Conservation (phyloP, 2,797 vertebrate genomes). For the Pseudopleuronectes americanus region DNA sequence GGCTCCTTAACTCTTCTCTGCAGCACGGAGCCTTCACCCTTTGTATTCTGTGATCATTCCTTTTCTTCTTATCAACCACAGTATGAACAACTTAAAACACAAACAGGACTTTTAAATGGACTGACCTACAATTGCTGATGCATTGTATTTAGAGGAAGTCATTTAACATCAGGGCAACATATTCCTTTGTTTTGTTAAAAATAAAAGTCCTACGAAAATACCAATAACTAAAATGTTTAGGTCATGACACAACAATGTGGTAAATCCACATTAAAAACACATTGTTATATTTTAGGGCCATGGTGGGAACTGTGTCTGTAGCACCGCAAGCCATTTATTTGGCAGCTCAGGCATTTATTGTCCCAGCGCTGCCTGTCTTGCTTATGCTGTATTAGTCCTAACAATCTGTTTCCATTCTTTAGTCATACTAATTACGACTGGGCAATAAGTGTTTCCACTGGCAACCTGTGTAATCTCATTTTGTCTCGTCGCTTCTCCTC, state of each 20-base stretch:
- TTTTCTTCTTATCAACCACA: not conserved
- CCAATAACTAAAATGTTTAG: not conserved
- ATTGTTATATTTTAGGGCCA: constrained; percentile 24
- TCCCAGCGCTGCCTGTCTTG: constrained; percentile 27
- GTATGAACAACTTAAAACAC: not conserved
- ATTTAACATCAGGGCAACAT: not conserved
- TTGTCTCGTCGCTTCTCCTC: constrained; percentile 45
- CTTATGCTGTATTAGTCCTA: constrained; percentile 32
- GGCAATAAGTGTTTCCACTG: constrained; percentile 38
- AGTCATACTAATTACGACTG: constrained; percentile 20
- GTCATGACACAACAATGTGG: not conserved
- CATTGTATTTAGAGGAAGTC: constrained; percentile 1
- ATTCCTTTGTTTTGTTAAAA: not conserved
- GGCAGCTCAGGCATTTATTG: constrained; percentile 21
- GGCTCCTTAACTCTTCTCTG: constrained; percentile 41
- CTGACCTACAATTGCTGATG: not conserved
- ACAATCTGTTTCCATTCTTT: constrained; percentile 21
- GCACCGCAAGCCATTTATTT: constrained; percentile 35
- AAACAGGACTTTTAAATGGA: not conserved
- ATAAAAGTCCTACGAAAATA: not conserved
- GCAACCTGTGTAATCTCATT: constrained; percentile 20
- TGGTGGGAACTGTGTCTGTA: constrained; percentile 71
- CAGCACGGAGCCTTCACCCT: constrained; percentile 6
- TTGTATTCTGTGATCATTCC: constrained; percentile 15
- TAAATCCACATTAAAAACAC: not conserved